Evolutionary conservation across 92 coral and sea anemone species (phyloP).

Genomic region (Plumapathes pennacea): DNA sequence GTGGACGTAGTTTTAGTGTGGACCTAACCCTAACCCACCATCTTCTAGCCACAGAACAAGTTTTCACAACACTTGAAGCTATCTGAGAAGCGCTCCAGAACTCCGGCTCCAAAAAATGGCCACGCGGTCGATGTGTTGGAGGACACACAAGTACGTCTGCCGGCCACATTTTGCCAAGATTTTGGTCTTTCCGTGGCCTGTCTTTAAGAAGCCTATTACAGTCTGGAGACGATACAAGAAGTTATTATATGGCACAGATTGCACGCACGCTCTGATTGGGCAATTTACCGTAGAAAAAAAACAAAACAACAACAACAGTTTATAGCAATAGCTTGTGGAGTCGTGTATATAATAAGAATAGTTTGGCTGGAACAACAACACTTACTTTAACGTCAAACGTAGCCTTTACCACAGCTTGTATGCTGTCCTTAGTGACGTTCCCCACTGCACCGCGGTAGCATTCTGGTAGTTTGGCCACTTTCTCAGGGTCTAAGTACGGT

Average conservation of each 20-base stretch:
- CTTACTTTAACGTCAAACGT: conserved; percentile 64
- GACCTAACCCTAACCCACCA: conserved; percentile 58
- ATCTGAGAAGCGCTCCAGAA: conserved; percentile 79
- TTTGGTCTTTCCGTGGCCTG: conserved; percentile 78
- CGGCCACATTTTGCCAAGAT: conserved; percentile 59
- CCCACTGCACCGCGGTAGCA: conserved; percentile 67
- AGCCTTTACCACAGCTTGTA: conserved; percentile 78
- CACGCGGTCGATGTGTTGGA: conserved; percentile 84
- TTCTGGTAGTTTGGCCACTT: conserved; percentile 61
- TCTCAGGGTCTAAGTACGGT: conserved; percentile 52
- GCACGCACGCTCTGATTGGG: too few relatives aligned
- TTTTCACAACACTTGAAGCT: conserved; percentile 88
- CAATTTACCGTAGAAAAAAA: too few relatives aligned
- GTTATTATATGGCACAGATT: too few relatives aligned
- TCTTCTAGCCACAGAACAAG: conserved; percentile 63
- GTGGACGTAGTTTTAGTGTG: too few relatives aligned
- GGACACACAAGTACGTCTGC: conserved; percentile 53
- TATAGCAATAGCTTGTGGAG: too few relatives aligned
- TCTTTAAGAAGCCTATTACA: conserved; percentile 77
- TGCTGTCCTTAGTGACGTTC: conserved; percentile 54
- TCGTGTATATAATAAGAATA: too few relatives aligned
- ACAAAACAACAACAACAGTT: too few relatives aligned
- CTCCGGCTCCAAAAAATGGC: conserved; percentile 88
- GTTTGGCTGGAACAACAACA: too few relatives aligned
- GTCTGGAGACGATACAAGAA: too few relatives aligned